These are phyloP conservation scores for Sanderia malayensis DNA, from an alignment of 30 jellyfish, hydroid and myxozoan genomes.

Conservation along the genomic window DNA sequence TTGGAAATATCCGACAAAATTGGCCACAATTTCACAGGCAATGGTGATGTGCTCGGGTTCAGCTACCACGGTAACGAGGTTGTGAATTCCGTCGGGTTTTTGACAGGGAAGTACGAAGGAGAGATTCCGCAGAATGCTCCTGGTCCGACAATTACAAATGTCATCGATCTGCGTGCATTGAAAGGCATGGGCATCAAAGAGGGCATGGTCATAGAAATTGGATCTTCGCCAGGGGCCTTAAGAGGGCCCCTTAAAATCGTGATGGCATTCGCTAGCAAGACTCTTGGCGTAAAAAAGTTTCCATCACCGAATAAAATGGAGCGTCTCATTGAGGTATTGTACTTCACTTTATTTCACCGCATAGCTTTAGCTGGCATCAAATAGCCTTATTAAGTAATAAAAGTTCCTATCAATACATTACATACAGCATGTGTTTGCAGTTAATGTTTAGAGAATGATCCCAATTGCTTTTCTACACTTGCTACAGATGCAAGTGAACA, in stretches of 20 bases:
- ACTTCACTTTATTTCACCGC: not conserved
- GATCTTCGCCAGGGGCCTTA: slow-evolving; percentile 56
- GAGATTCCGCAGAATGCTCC: slow-evolving; percentile 41
- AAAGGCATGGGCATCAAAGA: slow-evolving; percentile 19
- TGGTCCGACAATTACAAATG: slow-evolving; percentile 66
- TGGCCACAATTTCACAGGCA: slow-evolving; percentile 58
- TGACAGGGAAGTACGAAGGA: slow-evolving; percentile 43
- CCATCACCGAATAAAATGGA: slow-evolving; percentile 29
- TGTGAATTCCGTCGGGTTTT: slow-evolving; percentile 59
- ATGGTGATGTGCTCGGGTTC: slow-evolving; percentile 63
- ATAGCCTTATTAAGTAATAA: not conserved
- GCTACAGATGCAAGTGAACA: too few species aligned
- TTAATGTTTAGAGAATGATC: not conserved
- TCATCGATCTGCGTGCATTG: slow-evolving; percentile 31
- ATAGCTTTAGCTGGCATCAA: not conserved
- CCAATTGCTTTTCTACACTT: not conserved
- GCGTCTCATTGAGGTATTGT: slow-evolving; percentile 20
- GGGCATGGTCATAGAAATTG: slow-evolving; percentile 47
- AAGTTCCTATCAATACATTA: not conserved
- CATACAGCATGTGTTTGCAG: not conserved
- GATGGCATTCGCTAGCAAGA: slow-evolving; percentile 49
- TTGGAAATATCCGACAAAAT: slow-evolving; percentile 50
- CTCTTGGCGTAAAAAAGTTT: slow-evolving; percentile 38
- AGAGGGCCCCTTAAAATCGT: slow-evolving; percentile 24
- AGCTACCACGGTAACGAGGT: slow-evolving; percentile 58